Conservation (phyloP, 2,113 vertebrate genomes). For the Amphiprion ocellaris region DNA sequence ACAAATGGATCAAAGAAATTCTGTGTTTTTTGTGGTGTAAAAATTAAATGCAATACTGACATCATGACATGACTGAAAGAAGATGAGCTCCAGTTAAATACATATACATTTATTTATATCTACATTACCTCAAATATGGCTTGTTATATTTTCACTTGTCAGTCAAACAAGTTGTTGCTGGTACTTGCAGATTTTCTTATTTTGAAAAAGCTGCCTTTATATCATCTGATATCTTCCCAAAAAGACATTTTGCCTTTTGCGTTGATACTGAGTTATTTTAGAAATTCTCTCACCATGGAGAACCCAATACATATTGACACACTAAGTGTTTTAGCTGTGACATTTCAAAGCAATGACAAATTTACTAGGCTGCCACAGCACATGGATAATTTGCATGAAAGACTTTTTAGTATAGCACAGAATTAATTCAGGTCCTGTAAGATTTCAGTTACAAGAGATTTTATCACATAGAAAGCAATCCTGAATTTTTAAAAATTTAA, state of each 20-base stretch:
- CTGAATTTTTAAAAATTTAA: neutral
- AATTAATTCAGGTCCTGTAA: too few species aligned
- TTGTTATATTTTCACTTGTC: neutral
- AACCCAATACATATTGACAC: neutral
- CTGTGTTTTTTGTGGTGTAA: neutral
- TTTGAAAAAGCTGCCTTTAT: neutral
- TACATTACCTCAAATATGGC: neutral
- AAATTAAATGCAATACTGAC: neutral
- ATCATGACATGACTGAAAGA: neutral
- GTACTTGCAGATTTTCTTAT: neutral
- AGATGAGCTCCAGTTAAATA: neutral
- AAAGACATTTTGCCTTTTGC: too few species aligned
- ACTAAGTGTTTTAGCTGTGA: neutral
- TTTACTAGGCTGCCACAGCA: neutral
- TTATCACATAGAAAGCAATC: too few species aligned
- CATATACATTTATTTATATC: neutral
- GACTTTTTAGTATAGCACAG: too few species aligned
- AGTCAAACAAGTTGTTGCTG: too few species aligned
- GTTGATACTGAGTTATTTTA: too few species aligned
- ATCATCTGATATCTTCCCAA: too few species aligned
- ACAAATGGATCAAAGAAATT: neutral
- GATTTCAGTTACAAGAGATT: too few species aligned
- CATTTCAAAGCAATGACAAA: neutral
- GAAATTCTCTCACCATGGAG: neutral
- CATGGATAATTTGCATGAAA: too few species aligned